Conservation (phyloP, 2,888 invertebrate genomes). For the Melieria crassipennis region DNA sequence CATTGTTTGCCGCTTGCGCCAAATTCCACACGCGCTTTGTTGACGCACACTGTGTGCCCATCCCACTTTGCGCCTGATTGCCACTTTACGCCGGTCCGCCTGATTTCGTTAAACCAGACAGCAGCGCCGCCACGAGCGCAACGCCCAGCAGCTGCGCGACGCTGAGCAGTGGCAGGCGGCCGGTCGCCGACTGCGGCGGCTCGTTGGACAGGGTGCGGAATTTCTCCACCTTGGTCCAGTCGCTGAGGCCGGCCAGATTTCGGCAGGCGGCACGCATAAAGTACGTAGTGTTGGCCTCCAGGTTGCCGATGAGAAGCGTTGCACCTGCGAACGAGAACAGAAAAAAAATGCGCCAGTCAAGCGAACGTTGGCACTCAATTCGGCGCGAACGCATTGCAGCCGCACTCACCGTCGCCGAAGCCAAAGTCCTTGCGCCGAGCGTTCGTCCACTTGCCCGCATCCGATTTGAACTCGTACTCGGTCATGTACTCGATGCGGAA, state of each 20-base stretch:
- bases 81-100: conserved; percentile 24
- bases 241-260: conserved; percentile 69
- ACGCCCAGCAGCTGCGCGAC: conserved; percentile 38
- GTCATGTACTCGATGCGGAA: conserved; percentile 64
- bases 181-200: conserved; percentile 51
- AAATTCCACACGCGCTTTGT: neutral
- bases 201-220: conserved; percentile 61
- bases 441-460: conserved; percentile 63
- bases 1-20: conserved; percentile 5
- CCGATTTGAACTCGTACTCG: conserved; percentile 59
- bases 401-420: conserved; percentile 62
- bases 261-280: conserved; percentile 69
- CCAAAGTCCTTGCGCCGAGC: conserved; percentile 62
- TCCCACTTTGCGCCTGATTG: neutral
- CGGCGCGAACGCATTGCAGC: neutral
- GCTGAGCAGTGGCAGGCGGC: neutral
- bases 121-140: conserved; percentile 40
- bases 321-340: conserved; percentile 60
- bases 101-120: conserved; percentile 31
- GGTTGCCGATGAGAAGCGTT: conserved; percentile 66
- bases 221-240: conserved; percentile 61
- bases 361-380: neutral
- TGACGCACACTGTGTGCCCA: conserved; percentile 12
- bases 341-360: neutral
- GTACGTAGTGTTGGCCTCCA: conserved; percentile 68